phyloP scores from a whole-genome alignment of 1,140 invertebrate species.

The Portunus trituberculatus region DNA sequence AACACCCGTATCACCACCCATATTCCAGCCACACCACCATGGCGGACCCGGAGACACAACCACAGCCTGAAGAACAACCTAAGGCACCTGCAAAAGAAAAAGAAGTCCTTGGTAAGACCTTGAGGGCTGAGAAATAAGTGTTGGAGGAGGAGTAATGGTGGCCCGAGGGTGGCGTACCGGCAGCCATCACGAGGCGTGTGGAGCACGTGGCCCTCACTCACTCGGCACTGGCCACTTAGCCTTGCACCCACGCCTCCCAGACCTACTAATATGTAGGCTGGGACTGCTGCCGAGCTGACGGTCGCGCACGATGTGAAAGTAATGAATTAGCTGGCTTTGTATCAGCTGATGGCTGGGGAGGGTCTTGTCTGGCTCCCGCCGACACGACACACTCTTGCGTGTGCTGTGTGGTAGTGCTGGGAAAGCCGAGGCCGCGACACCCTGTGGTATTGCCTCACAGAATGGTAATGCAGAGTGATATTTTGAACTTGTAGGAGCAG shows the following conservation, averaged over 20 bases:
- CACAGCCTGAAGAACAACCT: conserved; percentile 74
- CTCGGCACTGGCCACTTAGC: not conserved
- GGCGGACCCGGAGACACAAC: conserved; percentile 74
- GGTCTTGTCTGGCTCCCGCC: not conserved
- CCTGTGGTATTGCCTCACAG: no score
- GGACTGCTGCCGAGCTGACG: not conserved
- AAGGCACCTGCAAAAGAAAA: conserved; percentile 70
- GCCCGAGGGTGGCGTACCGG: conserved; percentile 47
- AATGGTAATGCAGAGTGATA: no score
- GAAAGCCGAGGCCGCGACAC: no score
- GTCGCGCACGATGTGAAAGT: not conserved
- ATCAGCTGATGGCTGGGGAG: not conserved
- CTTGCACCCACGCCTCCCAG: not conserved
- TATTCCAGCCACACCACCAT: conserved; percentile 72
- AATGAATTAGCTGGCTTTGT: not conserved
- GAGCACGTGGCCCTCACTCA: conserved; percentile 55
- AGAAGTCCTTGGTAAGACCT: conserved; percentile 72
- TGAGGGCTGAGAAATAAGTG: not conserved
- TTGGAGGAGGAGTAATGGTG: not conserved
- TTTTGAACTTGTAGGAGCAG: no score
- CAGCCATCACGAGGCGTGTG: conserved; percentile 64
- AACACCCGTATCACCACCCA: conserved; percentile 72
- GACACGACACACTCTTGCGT: not conserved
- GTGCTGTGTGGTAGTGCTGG: no score
- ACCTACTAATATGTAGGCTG: not conserved